Conservation (phyloP, 2,113 vertebrate genomes). For the Pelodiscus sinensis region DNA sequence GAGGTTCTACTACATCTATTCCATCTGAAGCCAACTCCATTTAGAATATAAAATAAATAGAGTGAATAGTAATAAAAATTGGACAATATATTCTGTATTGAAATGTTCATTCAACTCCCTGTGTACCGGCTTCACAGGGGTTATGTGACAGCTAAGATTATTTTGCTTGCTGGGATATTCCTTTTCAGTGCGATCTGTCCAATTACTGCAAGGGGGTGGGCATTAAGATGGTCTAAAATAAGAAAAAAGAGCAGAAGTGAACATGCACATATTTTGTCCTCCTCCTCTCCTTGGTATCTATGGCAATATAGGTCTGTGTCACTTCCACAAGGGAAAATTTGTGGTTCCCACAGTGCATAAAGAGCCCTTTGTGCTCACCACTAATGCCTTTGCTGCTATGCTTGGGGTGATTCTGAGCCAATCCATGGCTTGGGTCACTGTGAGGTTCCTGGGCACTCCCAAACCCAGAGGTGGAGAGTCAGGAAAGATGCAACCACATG, state of each 20-base stretch:
- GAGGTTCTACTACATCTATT: neutral
- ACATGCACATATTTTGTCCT: neutral
- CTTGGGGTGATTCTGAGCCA: too few relatives aligned
- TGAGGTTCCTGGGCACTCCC: too few relatives aligned
- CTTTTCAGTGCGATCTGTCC: neutral
- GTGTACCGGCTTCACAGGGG: neutral
- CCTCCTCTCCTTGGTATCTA: neutral
- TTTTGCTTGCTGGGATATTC: neutral
- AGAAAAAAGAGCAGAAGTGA: neutral
- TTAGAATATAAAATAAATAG: neutral
- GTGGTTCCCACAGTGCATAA: too few relatives aligned
- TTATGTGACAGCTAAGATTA: neutral
- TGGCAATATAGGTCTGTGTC: neutral
- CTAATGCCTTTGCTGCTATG: neutral
- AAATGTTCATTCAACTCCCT: neutral
- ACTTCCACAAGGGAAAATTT: neutral
- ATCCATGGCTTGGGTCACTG: too few relatives aligned
- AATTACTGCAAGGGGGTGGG: neutral
- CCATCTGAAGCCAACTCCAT: neutral
- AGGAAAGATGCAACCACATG: neutral
- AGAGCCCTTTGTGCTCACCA: neutral
- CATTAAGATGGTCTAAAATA: neutral
- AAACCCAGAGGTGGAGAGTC: too few relatives aligned
- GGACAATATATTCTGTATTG: neutral
- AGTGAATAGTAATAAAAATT: neutral